Evolutionary conservation across 1,140 invertebrate species (phyloP), one percentile per base, ranked within the genome.

Genomic region (Gonioctena quinquepunctata): DNA sequence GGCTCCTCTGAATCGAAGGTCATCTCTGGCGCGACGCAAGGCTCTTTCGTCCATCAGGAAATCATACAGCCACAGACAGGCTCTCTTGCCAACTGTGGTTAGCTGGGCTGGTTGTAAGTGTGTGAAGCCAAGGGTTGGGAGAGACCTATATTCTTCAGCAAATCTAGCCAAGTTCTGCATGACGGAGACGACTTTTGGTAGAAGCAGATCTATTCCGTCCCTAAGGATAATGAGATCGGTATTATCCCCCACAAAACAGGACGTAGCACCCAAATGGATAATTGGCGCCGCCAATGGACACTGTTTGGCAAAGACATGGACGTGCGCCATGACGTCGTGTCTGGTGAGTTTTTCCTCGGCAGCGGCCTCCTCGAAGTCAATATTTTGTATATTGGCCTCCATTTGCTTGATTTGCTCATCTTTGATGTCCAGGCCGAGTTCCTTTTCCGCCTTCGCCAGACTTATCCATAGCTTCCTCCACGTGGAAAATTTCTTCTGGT

Each of bases 301-400:
- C 13, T 89, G 88, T 28, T 89, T 86, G 1, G 91, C 95, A 79
- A 97, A 97, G 3, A 96, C 92, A 76, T 98, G 96, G 0, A 99
- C 94, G 82, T 99, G 98, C 0, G 98, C 98, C 98, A 99, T 99
- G 0, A 99, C 98, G 84, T 99, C 98, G 84, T 99, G 98, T 4
- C 97, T 89, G 0, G 94, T 93, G 42, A 88, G 84, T 68, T 90
- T 91, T 85, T 99, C 98, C 80, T 99, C 95, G 27, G 89, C 88
- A 0, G 91, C 91, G 0, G 94, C 96, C 1, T 87, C 88, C 3
- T 87, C 87, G 79, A 96, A 98, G 82, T 99, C 95, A 66, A 99
- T 95, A 71, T 96, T 90, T 27, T 92, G 86, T 0, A 95, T 80
- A 70, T 97, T 91, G 0, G 80, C 79, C 79, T 95, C 89, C 91